These are phyloP conservation scores for Drosophila nebulosa DNA, from an alignment of 1,140 invertebrate species.

Conservation along the genomic window DNA sequence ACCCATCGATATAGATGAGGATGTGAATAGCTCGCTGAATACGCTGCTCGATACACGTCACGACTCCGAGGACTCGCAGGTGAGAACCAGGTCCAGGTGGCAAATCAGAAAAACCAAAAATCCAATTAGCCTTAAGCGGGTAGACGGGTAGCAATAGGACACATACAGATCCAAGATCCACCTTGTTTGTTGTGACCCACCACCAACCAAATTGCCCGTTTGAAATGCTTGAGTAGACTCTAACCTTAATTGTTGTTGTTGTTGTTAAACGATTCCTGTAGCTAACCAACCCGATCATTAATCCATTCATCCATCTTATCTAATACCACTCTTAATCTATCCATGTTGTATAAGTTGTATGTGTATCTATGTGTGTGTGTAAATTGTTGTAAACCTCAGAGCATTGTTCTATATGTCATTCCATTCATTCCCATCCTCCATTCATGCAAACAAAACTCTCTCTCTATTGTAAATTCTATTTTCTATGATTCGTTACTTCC, in stretches of 20 bases:
- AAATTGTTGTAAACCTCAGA: slow-evolving; percentile 10
- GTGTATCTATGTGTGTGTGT: slow-evolving; percentile 24
- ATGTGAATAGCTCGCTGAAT: slow-evolving; percentile 94
- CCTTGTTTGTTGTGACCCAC: not conserved
- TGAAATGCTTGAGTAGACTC: not conserved
- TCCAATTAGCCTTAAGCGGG: not conserved
- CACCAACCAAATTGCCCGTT: not conserved
- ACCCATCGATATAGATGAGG: slow-evolving; percentile 95
- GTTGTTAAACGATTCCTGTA: slow-evolving; percentile 8
- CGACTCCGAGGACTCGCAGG: slow-evolving; percentile 84
- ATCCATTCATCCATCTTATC: not conserved
- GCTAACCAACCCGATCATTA: not conserved
- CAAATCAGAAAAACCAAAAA: not conserved
- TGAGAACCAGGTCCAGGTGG: slow-evolving; percentile 26
- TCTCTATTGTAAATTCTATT: not conserved
- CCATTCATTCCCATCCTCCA: not conserved
- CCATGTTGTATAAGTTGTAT: slow-evolving; percentile 4
- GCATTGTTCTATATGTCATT: slow-evolving; percentile 41
- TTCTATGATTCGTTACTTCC: slow-evolving; percentile 31
- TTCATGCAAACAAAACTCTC: not conserved
- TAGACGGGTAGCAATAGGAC: not conserved
- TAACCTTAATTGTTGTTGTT: not conserved
- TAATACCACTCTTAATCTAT: no score
- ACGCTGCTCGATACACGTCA: slow-evolving; percentile 92
- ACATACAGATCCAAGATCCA: not conserved